Conservation (phyloP, 2,888 invertebrate genomes). For the Nebria brevicollis region DNA sequence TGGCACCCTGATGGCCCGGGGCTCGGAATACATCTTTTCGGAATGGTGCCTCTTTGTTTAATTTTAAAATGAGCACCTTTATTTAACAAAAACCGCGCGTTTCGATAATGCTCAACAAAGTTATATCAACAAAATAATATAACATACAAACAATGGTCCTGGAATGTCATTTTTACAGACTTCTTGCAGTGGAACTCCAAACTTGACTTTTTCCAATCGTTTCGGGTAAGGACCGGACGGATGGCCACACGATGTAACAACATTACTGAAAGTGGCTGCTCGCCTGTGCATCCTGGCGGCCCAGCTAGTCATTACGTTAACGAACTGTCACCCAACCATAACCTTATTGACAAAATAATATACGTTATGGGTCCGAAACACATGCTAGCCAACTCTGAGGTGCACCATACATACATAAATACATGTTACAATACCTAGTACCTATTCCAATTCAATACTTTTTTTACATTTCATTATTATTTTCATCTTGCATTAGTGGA, state of each 20-base stretch:
- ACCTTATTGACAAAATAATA: constrained; percentile 41
- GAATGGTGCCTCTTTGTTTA: constrained; percentile 94
- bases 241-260: constrained; percentile 91
- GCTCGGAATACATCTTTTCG: constrained; percentile 95
- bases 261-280: constrained; percentile 89
- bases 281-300: constrained; percentile 91
- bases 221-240: constrained; percentile 85
- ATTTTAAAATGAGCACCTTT: constrained; percentile 88
- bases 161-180: constrained; percentile 97
- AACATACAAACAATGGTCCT: constrained; percentile 84
- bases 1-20: constrained; percentile 93
- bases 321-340: constrained; percentile 44
- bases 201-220: constrained; percentile 92
- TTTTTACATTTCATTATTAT: constrained; percentile 28
- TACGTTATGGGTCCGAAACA: constrained; percentile 32
- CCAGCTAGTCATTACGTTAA: constrained; percentile 84
- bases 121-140: constrained; percentile 54
- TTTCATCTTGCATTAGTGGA: constrained; percentile 32
- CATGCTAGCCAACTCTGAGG: background rate
- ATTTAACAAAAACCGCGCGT: constrained; percentile 51
- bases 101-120: constrained; percentile 12
- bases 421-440: constrained; percentile 23
- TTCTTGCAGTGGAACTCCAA: constrained; percentile 90
- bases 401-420: constrained; percentile 16
- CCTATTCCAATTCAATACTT: constrained; percentile 32